Conservation (phyloP, 2,888 invertebrate species). For the Blastobasis adustella region DNA sequence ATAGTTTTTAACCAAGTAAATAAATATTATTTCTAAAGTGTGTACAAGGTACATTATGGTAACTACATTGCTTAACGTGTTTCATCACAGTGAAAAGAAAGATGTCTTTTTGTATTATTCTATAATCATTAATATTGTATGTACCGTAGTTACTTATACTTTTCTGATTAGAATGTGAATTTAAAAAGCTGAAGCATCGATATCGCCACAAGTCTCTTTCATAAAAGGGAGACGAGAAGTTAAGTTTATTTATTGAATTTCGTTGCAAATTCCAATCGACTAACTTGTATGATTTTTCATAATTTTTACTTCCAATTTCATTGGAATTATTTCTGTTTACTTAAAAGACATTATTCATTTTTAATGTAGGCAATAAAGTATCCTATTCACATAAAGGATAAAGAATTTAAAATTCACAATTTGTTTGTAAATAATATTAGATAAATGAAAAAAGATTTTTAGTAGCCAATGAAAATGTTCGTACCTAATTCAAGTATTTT, state of each 20-base stretch:
- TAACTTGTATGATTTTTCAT: not conserved
- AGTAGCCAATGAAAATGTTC: not conserved
- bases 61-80: slow-evolving; percentile 6
- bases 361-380: not conserved
- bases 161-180: not conserved
- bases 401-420: not conserved
- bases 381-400: not conserved
- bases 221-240: not conserved
- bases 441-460: not conserved
- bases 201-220: not conserved
- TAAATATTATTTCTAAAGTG: not conserved
- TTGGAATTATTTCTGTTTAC: not conserved
- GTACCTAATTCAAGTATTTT: not conserved
- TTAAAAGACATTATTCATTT: not conserved
- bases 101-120: not conserved
- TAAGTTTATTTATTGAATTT: not conserved
- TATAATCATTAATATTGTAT: not conserved
- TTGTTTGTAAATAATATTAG: not conserved
- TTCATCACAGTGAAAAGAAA: slow-evolving; percentile 2
- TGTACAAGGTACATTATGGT: slow-evolving; percentile 6
- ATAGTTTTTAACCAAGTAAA: too few relatives aligned
- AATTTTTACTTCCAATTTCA: not conserved
- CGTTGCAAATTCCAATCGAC: not conserved
- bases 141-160: not conserved
- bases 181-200: not conserved